Evolutionary conservation across 2,797 vertebrate genomes (phyloP), one percentile per base, ranked within the genome.

Genomic region (Holocentrus rufus): DNA sequence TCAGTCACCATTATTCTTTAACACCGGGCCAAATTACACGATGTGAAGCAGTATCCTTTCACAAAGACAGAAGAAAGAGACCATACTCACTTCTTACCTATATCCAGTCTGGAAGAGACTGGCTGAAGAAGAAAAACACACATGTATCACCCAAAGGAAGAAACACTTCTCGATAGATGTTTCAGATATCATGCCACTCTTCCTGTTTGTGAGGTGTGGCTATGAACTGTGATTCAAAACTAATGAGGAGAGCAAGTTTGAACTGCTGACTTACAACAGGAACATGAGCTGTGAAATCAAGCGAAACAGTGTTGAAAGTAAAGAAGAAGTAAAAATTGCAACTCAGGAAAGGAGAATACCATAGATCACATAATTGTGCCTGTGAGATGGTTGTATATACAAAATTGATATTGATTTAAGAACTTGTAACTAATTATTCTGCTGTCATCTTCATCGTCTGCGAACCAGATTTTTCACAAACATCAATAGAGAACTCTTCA

Each of bases 181-280:
- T 55, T 67, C 15, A 70, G 2, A 71, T 22, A 76, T 69, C 17
- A 52, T 53, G 22, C 31, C 68, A 65, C 59, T 68, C 31, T 23
- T 72, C 49, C 42, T 42, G 15, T 63, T 42, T 66, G 23, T 59
- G 15, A 76, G 7, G 20, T 46, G 44, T 47, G 31, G 46, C 39
- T 70, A 55, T 27, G 53, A 55, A 25, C n/a, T 15, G 27, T 75
- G 60, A 70, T 53, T 18, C 53, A 53, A 69, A 73, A 66, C 42
- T 15, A 74, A 83, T 53, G 39, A 55, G 18, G 20, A 49, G 47
- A 64, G 30, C 46, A 18, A 72, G 4, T 69, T 39, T 65, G 36
- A 80, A 49, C 52, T 55, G 36, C 1, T 4, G 64, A 74, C 52
- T 73, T 64, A n/a, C n/a, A n/a, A n/a, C n/a, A n/a, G n/a, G n/a